These are phyloP conservation scores for Teleopsis dalmanni DNA, from an alignment of 1,140 invertebrate genomes.

Conservation along the genomic window DNA sequence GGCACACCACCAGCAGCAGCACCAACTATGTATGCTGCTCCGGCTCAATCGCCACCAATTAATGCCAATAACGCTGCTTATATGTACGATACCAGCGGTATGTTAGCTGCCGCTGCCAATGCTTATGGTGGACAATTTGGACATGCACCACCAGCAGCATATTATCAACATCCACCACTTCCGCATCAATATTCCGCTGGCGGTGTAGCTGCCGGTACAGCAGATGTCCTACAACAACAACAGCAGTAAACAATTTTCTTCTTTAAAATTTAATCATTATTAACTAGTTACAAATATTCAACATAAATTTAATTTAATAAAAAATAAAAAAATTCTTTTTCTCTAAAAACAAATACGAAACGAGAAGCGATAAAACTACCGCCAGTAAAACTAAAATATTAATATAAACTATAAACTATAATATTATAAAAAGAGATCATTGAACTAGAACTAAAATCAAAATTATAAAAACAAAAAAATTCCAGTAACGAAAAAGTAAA, in stretches of 20 bases:
- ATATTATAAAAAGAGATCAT: too few relatives aligned
- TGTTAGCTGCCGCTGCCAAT: constrained; percentile 31
- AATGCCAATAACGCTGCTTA: constrained; percentile 26
- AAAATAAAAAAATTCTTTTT: constrained; percentile 1
- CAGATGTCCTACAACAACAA: constrained; percentile 10
- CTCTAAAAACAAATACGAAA: too few relatives aligned
- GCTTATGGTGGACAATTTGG: constrained; percentile 38
- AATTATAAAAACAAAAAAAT: too few relatives aligned
- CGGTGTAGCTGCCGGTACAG: constrained; percentile 21
- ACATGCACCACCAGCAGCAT: constrained; percentile 21
- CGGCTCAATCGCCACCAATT: constrained; percentile 15
- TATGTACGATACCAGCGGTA: constrained; percentile 37
- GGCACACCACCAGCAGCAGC: constrained; percentile 15
- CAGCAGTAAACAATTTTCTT: constrained; percentile 3
- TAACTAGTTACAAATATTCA: background rate
- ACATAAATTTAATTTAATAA: background rate
- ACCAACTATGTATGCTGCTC: constrained; percentile 14
- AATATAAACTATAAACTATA: too few relatives aligned
- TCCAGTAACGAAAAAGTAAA: too few relatives aligned
- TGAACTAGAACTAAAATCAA: too few relatives aligned
- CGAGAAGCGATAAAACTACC: too few relatives aligned
- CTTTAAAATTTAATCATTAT: background rate
- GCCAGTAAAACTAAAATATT: too few relatives aligned
- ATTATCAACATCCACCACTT: constrained; percentile 28
- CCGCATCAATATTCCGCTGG: constrained; percentile 33